A percentile compares a stretch with the other conserved stretches of the same genome.
phyloP scores from a whole-genome alignment of 1,140 invertebrate genomes.

The Brachionus plicatilis region DNA sequence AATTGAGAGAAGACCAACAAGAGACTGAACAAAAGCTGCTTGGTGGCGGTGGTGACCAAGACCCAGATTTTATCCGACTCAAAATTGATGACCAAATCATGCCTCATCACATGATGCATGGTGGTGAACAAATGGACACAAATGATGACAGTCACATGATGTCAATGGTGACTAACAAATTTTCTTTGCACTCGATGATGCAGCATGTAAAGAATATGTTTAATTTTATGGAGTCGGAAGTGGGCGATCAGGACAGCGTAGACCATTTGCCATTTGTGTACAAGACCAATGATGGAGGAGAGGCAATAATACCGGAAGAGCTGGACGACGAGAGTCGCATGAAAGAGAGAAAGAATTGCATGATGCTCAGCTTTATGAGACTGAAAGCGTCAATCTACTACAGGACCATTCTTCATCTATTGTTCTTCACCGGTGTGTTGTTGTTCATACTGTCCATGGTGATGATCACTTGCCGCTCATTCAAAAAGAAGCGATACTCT shows the following conservation, averaged over 20 bases:
- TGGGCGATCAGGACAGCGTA: not conserved
- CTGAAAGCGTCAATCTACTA: conserved; percentile 15
- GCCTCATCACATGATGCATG: not conserved
- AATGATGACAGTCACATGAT: not conserved
- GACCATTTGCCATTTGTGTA: not conserved
- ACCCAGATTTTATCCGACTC: not conserved
- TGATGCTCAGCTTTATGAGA: conserved; percentile 38
- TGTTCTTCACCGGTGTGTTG: conserved; percentile 11
- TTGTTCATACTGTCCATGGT: conserved; percentile 17
- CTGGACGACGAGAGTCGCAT: not conserved
- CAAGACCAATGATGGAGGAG: not conserved
- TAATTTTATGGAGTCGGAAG: not conserved
- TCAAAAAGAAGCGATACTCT: conserved; percentile 19
- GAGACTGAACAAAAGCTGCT: not conserved
- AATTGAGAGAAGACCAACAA: not conserved
- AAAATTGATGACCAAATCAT: not conserved
- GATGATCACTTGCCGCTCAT: not conserved
- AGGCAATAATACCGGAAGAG: not conserved
- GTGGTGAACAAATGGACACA: not conserved
- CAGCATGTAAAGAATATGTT: not conserved
- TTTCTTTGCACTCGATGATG: conserved; percentile 13
- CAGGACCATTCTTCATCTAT: conserved; percentile 1
- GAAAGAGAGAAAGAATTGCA: not conserved
- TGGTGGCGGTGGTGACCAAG: not conserved
- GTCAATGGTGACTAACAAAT: conserved; percentile 1